These are phyloP conservation scores for Drosophila vallismaia DNA, from an alignment of 2,888 invertebrate genomes.

Conservation along the genomic window DNA sequence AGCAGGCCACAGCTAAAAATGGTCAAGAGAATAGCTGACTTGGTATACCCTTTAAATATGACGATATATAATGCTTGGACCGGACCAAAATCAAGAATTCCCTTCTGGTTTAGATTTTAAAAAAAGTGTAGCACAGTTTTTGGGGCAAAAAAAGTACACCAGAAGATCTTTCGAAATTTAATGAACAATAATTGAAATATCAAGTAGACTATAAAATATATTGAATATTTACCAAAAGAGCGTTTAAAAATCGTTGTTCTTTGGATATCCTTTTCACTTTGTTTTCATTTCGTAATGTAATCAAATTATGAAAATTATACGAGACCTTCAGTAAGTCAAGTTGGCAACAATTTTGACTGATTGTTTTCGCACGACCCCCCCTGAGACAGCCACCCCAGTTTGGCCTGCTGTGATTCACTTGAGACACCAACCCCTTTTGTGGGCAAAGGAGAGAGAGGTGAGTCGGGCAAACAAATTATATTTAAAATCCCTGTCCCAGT, in stretches of 20 bases:
- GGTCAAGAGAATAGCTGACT: constrained; percentile 43
- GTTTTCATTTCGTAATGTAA: constrained; percentile 66
- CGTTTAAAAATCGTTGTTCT: neutral
- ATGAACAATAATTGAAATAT: too few relatives aligned
- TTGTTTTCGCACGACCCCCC: constrained; percentile 67
- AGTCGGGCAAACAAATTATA: constrained; percentile 69
- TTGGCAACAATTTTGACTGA: constrained; percentile 75
- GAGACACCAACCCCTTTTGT: constrained; percentile 65
- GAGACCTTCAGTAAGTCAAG: constrained; percentile 70
- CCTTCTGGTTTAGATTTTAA: neutral
- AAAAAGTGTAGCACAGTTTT: neutral
- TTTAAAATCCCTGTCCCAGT: constrained; percentile 62
- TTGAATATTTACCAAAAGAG: too few relatives aligned
- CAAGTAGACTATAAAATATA: too few relatives aligned
- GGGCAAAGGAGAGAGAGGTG: constrained; percentile 16
- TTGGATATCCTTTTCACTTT: neutral
- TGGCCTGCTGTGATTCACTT: constrained; percentile 68
- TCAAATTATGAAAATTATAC: constrained; percentile 77
- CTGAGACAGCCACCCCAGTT: constrained; percentile 10
- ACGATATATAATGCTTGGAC: neutral
- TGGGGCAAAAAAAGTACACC: neutral
- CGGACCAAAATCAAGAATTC: neutral
- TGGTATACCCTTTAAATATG: neutral
- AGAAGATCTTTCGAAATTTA: too few relatives aligned
- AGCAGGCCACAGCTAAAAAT: constrained; percentile 66